Conservation (phyloP, 2,113 vertebrate genomes). For the Perognathus longimembris region DNA sequence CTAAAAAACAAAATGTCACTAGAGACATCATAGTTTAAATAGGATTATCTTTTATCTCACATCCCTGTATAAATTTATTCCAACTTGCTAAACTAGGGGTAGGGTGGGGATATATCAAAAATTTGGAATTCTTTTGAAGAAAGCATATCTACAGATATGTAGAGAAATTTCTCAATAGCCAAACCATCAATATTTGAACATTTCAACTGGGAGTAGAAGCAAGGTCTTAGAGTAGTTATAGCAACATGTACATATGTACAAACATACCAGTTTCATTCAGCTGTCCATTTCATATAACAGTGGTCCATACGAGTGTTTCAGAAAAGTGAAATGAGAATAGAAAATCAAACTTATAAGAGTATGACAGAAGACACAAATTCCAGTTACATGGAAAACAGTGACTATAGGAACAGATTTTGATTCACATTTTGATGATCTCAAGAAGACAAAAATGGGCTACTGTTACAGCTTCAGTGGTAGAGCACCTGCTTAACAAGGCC, state of each 20-base stretch:
- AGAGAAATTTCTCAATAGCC: background rate
- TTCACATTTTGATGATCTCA: constrained; percentile 14
- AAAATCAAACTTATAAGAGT: background rate
- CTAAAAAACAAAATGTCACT: background rate
- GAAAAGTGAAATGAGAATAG: background rate
- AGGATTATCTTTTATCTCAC: constrained; percentile 39
- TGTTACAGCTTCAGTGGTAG: too few species aligned
- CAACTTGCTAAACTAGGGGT: background rate
- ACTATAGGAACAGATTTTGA: background rate
- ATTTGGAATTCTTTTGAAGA: background rate
- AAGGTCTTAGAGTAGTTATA: background rate
- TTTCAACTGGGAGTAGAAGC: background rate
- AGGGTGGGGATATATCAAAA: background rate
- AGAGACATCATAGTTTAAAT: constrained; percentile 15
- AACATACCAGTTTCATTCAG: background rate
- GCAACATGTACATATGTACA: background rate
- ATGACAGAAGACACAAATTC: background rate
- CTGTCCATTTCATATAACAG: background rate
- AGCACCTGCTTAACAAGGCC: too few species aligned
- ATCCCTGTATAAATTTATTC: constrained; percentile 39
- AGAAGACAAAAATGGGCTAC: background rate
- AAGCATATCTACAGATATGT: background rate
- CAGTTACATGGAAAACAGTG: background rate
- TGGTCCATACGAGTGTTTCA: background rate
- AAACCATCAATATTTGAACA: background rate